Evolutionary conservation across 2,797 vertebrate species (phyloP).

Genomic region (Petrocephalus schoutedeni): DNA sequence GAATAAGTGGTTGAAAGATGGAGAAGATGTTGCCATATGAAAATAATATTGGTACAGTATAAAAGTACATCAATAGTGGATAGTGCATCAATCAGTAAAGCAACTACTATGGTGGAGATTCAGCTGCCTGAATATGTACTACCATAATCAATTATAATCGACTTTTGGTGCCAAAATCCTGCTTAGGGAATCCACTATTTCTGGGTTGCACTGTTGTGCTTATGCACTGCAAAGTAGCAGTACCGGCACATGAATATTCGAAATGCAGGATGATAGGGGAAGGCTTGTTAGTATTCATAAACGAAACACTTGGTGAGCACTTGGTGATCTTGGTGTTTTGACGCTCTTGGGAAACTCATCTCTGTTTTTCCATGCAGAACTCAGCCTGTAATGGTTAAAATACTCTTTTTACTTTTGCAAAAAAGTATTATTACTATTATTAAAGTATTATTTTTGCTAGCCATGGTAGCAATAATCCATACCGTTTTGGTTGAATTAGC

Average conservation of each 20-base stretch:
- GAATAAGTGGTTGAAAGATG: not conserved
- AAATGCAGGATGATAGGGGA: not conserved
- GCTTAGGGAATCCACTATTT: not conserved
- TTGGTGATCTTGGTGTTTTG: not conserved
- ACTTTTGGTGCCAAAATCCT: not conserved
- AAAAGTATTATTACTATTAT: not conserved
- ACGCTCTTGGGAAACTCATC: not conserved
- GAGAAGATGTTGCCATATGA: not conserved
- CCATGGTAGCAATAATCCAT: not conserved
- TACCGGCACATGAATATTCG: not conserved
- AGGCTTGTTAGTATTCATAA: not conserved
- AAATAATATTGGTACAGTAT: not conserved
- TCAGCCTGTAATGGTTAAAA: not conserved
- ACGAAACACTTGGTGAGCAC: not conserved
- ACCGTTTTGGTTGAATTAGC: not conserved
- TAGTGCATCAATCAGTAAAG: not conserved
- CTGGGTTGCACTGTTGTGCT: not conserved
- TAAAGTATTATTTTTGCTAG: not conserved
- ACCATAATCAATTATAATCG: not conserved
- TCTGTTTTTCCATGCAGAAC: not conserved
- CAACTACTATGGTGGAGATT: not conserved
- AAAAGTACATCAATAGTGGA: not conserved
- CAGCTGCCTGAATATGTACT: not conserved
- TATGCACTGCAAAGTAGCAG: not conserved
- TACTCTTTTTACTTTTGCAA: not conserved